Percentiles rank a stretch among this genome's conserved stretches.
Conservation (phyloP, 2,888 invertebrate genomes). For the Acanthosoma haemorrhoidale region DNA sequence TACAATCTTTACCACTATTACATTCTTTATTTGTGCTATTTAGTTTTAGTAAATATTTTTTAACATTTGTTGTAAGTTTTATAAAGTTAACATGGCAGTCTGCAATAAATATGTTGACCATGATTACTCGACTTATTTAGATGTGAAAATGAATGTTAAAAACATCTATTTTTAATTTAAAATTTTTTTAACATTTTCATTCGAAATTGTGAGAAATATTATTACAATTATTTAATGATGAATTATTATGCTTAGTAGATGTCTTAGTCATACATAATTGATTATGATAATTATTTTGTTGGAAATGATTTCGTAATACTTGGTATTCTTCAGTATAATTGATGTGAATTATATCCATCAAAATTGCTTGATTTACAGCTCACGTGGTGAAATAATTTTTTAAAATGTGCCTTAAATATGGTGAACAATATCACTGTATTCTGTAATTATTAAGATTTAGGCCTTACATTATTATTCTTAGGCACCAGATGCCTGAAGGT, state of each 20-base stretch:
- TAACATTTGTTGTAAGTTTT: background rate
- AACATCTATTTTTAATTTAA: too few relatives aligned
- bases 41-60: background rate
- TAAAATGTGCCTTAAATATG: background rate
- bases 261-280: too few relatives aligned
- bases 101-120: conserved; percentile 4
- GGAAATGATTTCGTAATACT: too few relatives aligned
- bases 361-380: too few relatives aligned
- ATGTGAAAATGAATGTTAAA: too few relatives aligned
- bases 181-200: background rate
- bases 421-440: background rate
- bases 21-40: background rate
- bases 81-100: background rate
- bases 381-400: too few relatives aligned
- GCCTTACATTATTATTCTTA: background rate
- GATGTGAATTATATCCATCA: too few relatives aligned
- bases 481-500: background rate
- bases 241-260: too few relatives aligned
- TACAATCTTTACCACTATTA: background rate
- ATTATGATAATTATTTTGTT: too few relatives aligned
- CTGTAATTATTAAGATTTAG: background rate
- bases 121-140: background rate
- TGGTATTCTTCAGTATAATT: too few relatives aligned
- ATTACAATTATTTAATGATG: background rate
- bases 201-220: background rate